These are phyloP conservation scores for Octodon degus DNA, from an alignment of 2,113 vertebrate species.

Conservation along the genomic window DNA sequence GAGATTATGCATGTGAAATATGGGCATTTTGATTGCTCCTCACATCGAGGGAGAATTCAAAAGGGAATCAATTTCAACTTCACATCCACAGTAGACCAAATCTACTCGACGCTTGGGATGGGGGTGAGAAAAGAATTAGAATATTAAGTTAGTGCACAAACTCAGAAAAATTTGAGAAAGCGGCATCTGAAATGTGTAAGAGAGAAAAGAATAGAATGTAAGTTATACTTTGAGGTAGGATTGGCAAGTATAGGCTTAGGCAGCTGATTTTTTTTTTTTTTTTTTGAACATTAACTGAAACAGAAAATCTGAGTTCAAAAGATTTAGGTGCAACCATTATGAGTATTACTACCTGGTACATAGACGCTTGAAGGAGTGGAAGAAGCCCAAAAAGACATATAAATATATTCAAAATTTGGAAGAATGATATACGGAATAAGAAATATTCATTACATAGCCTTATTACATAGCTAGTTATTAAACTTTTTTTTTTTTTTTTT, in stretches of 20 bases:
- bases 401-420: not conserved
- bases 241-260: not conserved
- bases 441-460: not conserved
- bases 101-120: not conserved
- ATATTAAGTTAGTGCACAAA: not conserved
- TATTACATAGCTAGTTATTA: not conserved
- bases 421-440: not conserved
- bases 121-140: not conserved
- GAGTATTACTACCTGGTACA: not conserved
- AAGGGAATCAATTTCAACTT: not conserved
- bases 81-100: not conserved
- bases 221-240: not conserved
- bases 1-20: fast-evolving
- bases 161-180: not conserved
- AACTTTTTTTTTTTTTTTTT: not conserved
- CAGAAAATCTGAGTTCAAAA: not conserved
- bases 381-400: not conserved
- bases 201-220: not conserved
- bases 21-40: not conserved
- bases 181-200: not conserved
- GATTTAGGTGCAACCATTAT: not conserved
- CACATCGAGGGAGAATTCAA: not conserved
- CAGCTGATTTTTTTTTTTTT: not conserved
- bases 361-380: fast-evolving
- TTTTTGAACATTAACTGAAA: not conserved